Evolutionary conservation across 2,113 vertebrate species (phyloP).

Genomic region (Labeo rohita): DNA sequence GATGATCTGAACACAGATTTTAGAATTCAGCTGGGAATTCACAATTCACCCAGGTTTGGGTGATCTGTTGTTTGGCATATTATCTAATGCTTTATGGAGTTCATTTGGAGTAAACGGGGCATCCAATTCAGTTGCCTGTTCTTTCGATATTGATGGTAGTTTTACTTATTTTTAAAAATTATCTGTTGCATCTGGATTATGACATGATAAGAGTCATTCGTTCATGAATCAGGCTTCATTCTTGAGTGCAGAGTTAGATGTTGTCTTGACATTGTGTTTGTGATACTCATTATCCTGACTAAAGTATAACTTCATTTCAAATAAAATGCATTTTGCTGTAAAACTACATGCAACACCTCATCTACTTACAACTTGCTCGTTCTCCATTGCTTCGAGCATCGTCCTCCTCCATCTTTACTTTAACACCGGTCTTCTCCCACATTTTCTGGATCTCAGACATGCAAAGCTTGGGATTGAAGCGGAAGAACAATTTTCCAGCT

Average conservation of each 20-base stretch:
- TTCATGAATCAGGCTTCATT: no score
- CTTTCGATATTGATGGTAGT: not conserved
- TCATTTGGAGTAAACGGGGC: not conserved
- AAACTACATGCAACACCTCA: not conserved
- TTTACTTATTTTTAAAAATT: not conserved
- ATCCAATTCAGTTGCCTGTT: not conserved
- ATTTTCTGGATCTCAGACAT: constrained; percentile 93
- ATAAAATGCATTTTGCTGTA: no score
- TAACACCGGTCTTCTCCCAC: constrained; percentile 88
- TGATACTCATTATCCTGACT: no score
- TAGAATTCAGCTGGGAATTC: not conserved
- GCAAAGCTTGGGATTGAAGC: constrained; percentile 93
- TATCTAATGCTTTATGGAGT: not conserved
- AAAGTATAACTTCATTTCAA: no score
- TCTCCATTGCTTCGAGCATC: constrained; percentile 94
- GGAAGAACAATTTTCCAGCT: constrained; percentile 92
- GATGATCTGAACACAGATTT: no score
- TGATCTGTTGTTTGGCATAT: not conserved
- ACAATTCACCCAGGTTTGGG: not conserved
- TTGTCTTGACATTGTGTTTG: no score
- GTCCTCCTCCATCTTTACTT: constrained; percentile 84
- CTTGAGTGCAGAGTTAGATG: no score
- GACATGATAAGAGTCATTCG: no score
- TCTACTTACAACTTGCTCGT: constrained; percentile 91
- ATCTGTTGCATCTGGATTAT: no score